Conservation (phyloP, 2,797 vertebrate species). For the Chaetodon trifasciatus region DNA sequence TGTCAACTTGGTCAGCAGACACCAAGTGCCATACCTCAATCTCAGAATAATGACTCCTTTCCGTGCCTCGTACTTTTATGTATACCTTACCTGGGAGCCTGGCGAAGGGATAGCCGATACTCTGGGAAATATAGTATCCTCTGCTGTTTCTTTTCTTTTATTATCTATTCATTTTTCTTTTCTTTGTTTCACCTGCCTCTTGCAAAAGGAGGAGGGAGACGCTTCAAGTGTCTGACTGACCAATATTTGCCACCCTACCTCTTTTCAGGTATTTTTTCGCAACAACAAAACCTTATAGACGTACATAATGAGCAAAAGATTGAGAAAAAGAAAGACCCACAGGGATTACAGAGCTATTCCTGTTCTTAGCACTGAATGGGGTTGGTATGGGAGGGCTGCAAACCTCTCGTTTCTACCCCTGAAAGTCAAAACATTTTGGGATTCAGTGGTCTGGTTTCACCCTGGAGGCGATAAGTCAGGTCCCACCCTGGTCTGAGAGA, state of each 20-base stretch:
- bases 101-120: slow-evolving; percentile 78
- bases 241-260: slow-evolving; percentile 82
- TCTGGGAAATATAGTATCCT: slow-evolving; percentile 81
- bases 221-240: slow-evolving; percentile 83
- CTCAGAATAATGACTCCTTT: slow-evolving; percentile 79
- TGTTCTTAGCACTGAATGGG: slow-evolving; percentile 10
- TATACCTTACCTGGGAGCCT: slow-evolving; percentile 76
- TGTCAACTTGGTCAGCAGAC: slow-evolving; percentile 68
- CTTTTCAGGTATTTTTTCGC: slow-evolving; percentile 73
- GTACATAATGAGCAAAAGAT: slow-evolving; percentile 36
- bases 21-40: slow-evolving; percentile 84
- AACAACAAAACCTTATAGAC: slow-evolving; percentile 59
- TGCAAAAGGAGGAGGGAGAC: slow-evolving; percentile 53
- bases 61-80: slow-evolving; percentile 80
- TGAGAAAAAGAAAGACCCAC: slow-evolving; percentile 22
- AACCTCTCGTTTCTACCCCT: slow-evolving; percentile 27
- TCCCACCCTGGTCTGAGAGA: slow-evolving; percentile 61
- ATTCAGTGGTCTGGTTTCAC: slow-evolving; percentile 70
- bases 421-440: slow-evolving; percentile 54
- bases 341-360: slow-evolving; percentile 21
- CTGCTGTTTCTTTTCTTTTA: slow-evolving; percentile 57
- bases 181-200: slow-evolving; percentile 67
- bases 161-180: slow-evolving; percentile 52
- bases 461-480: slow-evolving; percentile 56
- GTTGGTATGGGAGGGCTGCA: slow-evolving; percentile 15